Percentiles rank a stretch among this genome's conserved stretches.
These are phyloP conservation scores for Eclectus roratus DNA, from an alignment of 2,113 vertebrate genomes.

Conservation along the genomic window DNA sequence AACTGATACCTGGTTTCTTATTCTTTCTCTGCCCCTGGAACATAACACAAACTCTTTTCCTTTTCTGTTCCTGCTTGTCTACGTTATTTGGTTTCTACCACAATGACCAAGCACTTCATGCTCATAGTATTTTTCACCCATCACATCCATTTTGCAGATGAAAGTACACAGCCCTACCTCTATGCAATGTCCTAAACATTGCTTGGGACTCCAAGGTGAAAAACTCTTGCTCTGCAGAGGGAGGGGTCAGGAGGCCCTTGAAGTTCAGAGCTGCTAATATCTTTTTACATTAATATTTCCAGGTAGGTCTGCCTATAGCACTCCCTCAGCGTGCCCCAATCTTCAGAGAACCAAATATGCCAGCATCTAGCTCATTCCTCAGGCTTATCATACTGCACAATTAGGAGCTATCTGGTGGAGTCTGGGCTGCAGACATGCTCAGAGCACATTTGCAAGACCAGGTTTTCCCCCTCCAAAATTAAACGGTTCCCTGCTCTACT, in stretches of 20 bases:
- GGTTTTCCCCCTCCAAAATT: background rate
- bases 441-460: rapidly evolving
- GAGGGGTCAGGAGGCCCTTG: background rate
- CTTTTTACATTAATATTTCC: background rate
- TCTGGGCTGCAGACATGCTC: background rate
- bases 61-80: background rate
- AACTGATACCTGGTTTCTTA: background rate
- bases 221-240: background rate
- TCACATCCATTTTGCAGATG: background rate
- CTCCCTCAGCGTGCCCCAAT: background rate
- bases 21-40: background rate
- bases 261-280: background rate
- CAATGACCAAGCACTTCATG: background rate
- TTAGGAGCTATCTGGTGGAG: background rate
- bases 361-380: background rate
- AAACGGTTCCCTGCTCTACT: background rate
- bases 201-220: background rate
- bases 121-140: background rate
- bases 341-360: background rate
- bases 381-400: background rate
- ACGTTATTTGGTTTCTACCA: background rate
- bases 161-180: background rate
- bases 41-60: background rate
- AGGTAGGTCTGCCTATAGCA: background rate
- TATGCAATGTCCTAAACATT: background rate